A percentile compares a stretch with the other conserved stretches of the same genome.
phyloP scores from a whole-genome alignment of 2,888 invertebrate species.

The Oscheius sp. region DNA sequence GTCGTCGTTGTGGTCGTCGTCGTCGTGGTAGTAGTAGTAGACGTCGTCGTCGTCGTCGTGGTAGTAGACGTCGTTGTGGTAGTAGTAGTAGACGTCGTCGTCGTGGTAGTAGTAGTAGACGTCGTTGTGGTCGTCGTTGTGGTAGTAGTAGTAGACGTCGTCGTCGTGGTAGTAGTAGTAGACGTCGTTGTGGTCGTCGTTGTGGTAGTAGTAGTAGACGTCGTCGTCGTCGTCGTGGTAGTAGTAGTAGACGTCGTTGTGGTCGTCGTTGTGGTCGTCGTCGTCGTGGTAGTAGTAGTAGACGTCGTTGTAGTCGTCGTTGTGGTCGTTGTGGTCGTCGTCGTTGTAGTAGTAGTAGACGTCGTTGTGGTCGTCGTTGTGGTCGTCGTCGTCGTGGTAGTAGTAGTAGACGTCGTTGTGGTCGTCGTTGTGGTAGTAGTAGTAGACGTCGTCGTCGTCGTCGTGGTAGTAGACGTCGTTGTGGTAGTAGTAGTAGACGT shows the following conservation, averaged over 20 bases:
- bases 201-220: background rate
- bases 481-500: background rate
- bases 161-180: background rate
- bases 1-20: background rate
- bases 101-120: background rate
- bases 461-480: background rate
- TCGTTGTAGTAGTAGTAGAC: background rate
- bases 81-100: background rate
- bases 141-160: background rate
- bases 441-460: background rate
- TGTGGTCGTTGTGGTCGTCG: background rate
- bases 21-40: background rate
- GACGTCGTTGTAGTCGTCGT: background rate
- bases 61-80: background rate
- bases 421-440: background rate
- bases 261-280: background rate
- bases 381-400: background rate
- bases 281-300: background rate
- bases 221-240: background rate
- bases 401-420: slow-evolving; percentile 1
- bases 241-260: background rate
- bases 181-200: background rate
- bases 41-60: background rate
- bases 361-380: background rate
- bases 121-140: background rate